phyloP scores from a whole-genome alignment of 1,140 invertebrate species.

The Plectus sambesii region DNA sequence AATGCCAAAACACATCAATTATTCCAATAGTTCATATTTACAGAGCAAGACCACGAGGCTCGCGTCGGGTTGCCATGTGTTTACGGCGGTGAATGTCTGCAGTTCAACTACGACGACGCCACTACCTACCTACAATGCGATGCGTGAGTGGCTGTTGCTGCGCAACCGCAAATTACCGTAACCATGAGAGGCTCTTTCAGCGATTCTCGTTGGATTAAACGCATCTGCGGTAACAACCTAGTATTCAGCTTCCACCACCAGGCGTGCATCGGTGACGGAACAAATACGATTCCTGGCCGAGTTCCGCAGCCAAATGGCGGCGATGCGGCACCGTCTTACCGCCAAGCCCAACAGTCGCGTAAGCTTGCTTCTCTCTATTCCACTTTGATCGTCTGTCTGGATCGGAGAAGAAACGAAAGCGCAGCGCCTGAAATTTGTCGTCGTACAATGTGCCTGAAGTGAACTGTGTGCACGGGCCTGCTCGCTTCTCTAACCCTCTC shows the following conservation, averaged over 20 bases:
- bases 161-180: neutral
- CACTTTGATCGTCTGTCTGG: too few relatives aligned
- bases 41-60: conserved; percentile 37
- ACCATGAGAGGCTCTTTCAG: conserved; percentile 3
- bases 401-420: too few relatives aligned
- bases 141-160: conserved; percentile 25
- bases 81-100: conserved; percentile 38
- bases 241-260: conserved; percentile 43
- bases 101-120: conserved; percentile 30
- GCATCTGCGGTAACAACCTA: conserved; percentile 36
- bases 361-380: too few relatives aligned
- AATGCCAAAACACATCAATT: conserved; percentile 10
- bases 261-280: conserved; percentile 34
- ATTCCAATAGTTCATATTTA: too few relatives aligned
- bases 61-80: conserved; percentile 29
- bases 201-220: conserved; percentile 32
- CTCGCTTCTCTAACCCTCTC: conserved; percentile 8
- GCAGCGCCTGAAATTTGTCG: too few relatives aligned
- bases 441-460: too few relatives aligned
- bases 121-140: conserved; percentile 39
- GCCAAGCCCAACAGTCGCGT: too few relatives aligned
- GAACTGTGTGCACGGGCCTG: conserved; percentile 11
- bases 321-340: too few relatives aligned
- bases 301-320: too few relatives aligned
- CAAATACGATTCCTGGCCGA: conserved; percentile 14